These are phyloP conservation scores for Malacosoma neustria DNA, from an alignment of 2,888 invertebrate species.

Conservation along the genomic window DNA sequence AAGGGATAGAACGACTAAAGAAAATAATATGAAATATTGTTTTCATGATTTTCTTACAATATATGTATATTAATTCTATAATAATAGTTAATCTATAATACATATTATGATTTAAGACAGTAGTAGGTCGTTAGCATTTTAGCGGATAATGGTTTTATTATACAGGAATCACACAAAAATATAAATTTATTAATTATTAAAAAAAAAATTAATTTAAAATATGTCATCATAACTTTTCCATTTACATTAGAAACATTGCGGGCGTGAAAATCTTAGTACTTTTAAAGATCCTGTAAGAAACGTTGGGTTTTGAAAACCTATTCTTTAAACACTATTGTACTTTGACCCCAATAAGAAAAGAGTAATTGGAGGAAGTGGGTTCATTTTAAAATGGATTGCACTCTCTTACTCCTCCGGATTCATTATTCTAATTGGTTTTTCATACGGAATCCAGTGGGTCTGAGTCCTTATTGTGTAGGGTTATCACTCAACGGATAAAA, in stretches of 20 bases:
- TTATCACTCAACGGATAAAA: no score
- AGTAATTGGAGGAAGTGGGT: constrained; percentile 3
- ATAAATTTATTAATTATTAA: no score
- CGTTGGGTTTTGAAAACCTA: constrained; percentile 5
- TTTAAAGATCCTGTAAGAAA: constrained; percentile 19
- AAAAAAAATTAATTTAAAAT: constrained; percentile 29
- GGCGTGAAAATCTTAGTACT: constrained; percentile 40
- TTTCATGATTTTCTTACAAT: no score
- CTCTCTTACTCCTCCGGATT: constrained; percentile 43
- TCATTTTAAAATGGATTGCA: constrained; percentile 17
- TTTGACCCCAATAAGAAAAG: constrained; percentile 3
- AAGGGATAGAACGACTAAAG: no score
- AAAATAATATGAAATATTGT: no score
- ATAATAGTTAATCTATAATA: no score
- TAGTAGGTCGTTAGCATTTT: no score
- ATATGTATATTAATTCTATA: no score
- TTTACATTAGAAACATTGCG: constrained; percentile 58
- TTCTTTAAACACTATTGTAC: constrained; percentile 8
- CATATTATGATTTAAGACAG: no score
- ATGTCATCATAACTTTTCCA: constrained; percentile 4
- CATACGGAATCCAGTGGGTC: constrained; percentile 52
- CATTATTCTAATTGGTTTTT: constrained; percentile 60
- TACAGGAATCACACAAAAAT: no score
- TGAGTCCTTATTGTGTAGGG: constrained; percentile 13
- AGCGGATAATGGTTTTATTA: no score